phyloP scores from a whole-genome alignment of 2,113 vertebrate species.

The sheep (Ovis aries) region DNA sequence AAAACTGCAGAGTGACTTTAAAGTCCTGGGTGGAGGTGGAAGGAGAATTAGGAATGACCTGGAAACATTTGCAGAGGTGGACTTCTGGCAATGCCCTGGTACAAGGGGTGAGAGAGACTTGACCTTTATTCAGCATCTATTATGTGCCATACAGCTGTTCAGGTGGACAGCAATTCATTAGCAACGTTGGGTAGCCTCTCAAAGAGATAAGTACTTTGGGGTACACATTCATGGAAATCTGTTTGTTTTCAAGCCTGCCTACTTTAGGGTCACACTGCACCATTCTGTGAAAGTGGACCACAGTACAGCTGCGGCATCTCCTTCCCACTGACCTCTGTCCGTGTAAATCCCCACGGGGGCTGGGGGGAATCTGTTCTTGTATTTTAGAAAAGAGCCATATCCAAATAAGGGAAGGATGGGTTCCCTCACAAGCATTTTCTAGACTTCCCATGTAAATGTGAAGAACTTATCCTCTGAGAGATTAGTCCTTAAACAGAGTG shows the following conservation, averaged over 20 bases:
- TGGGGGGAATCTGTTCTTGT: neutral
- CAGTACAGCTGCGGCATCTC: neutral
- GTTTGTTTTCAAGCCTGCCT: neutral
- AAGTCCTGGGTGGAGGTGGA: neutral
- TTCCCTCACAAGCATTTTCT: neutral
- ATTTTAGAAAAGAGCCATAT: neutral
- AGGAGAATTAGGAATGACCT: neutral
- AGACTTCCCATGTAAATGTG: neutral
- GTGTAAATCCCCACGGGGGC: neutral
- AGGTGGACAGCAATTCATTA: neutral
- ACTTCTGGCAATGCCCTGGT: neutral
- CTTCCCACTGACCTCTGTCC: neutral
- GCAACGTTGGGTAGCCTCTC: neutral
- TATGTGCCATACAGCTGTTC: neutral
- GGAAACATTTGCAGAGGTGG: neutral
- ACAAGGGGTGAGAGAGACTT: neutral
- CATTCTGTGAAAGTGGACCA: neutral
- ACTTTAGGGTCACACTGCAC: fast-evolving
- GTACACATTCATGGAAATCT: neutral
- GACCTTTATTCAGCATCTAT: neutral
- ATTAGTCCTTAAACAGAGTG: neutral
- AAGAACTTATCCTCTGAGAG: neutral
- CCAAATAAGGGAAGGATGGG: neutral
- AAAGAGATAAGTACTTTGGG: neutral
- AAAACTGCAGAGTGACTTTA: neutral